Base-by-base conservation (phyloP, 2,113 vertebrate species). In the Ariopsis seemanni region DNA sequence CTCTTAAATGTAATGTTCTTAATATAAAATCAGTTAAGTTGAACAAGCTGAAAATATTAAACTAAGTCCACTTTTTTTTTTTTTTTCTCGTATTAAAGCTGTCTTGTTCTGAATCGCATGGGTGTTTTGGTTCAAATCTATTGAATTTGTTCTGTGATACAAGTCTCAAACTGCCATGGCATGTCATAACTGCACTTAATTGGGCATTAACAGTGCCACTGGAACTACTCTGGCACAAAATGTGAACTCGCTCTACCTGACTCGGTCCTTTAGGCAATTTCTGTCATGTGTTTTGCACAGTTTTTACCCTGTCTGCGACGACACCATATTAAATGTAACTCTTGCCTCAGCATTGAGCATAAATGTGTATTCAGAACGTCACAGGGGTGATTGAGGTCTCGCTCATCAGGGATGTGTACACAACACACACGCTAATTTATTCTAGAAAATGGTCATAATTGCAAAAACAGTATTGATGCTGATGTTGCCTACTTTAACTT, bases 361-460 rank as follows among this genome's bases (percentile, higher is more conserved):
- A 69, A 80, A 48, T n/a, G 52, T 74, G 30, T 89, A 69, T 78
- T 87, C 58, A 48, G 58, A 55, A 69, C 15, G 50, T 27, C 60
- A 63, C 25, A 18, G 62, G 80, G 74, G 87, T 58, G 22, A n/a
- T 80, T 90, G 48, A 84, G 88, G 85, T 88, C 92, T 91, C 53
- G 90, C 57, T 92, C 53, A 63, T 90, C 87, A 91, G 89, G 82
- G 89, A 90, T 88, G 79, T 91, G 7, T 17, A 72, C 7, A 53
- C 53, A 57, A 27, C 30, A 48, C 30, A 48, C 58, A 83, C 82
- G 34, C 55, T 94, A 92, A 94, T 94, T 94, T 95, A 94, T 93
- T 94, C 87, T 15, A 86, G 55, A 30, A 87, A 72, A 86, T 85
- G 82, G 15, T 89, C 30, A 87, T 85, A 77, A 53, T 90, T 63